Conservation (phyloP, 1,140 invertebrate species). For the Bombyx mori region DNA sequence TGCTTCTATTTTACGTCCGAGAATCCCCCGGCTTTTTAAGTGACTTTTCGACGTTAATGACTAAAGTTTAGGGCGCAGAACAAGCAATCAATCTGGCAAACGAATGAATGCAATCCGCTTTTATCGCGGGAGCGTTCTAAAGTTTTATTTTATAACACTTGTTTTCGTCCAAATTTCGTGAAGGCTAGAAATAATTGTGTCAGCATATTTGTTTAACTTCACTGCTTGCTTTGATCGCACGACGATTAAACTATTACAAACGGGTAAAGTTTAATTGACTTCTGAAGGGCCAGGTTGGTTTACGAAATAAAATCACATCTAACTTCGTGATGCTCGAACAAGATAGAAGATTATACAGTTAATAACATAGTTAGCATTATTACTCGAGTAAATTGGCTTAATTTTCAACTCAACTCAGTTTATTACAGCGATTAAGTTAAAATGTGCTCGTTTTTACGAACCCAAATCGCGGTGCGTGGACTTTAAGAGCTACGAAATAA, state of each 20-base stretch:
- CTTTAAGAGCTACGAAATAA: background rate
- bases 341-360: too few relatives aligned
- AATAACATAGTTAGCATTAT: too few relatives aligned
- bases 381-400: too few relatives aligned
- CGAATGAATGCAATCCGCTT: conserved; percentile 10
- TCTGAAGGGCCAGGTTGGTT: background rate
- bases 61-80: conserved; percentile 10
- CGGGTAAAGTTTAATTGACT: conserved; percentile 13
- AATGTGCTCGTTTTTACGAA: background rate
- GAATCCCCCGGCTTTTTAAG: background rate
- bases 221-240: conserved; percentile 15
- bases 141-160: conserved; percentile 6
- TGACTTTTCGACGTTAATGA: conserved; percentile 8
- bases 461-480: too few relatives aligned
- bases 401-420: background rate
- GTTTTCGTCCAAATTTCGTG: background rate
- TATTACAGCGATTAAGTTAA: conserved; percentile 1
- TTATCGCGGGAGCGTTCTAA: conserved; percentile 1
- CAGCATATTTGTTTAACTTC: conserved; percentile 11
- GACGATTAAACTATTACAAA: conserved; percentile 12
- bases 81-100: conserved; percentile 15
- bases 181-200: conserved; percentile 11
- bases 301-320: too few relatives aligned
- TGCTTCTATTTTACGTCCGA: too few relatives aligned
- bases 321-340: too few relatives aligned